Conservation (phyloP, 2,113 vertebrate species). For the Mirounga angustirostris region DNA sequence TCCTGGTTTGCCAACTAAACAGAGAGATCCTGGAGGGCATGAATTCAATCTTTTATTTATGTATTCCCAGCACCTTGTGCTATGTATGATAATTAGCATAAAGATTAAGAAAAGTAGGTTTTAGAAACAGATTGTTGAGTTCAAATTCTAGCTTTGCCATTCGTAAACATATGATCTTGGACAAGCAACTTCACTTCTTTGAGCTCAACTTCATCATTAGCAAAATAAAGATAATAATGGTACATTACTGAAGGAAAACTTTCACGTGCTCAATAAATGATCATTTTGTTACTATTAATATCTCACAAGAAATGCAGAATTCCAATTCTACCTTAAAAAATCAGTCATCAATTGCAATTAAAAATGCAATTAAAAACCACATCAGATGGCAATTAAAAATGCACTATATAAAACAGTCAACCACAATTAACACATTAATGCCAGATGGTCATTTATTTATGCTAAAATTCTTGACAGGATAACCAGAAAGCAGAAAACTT, state of each 20-base stretch:
- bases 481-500: conserved; percentile 10
- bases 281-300: neutral
- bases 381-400: neutral
- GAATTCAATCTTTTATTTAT: neutral
- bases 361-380: neutral
- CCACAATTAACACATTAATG: neutral
- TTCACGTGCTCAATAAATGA: neutral
- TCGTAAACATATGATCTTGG: neutral
- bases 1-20: neutral
- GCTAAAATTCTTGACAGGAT: conserved; percentile 36
- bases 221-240: neutral
- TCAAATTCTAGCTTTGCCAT: neutral
- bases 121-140: neutral
- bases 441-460: neutral
- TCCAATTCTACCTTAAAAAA: conserved; percentile 5
- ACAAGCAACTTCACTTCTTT: neutral
- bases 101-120: conserved; percentile 11
- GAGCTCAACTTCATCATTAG: neutral
- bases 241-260: neutral
- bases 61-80: neutral
- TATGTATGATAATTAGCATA: neutral
- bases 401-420: neutral
- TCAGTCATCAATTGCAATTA: neutral
- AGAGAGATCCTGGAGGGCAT: neutral
- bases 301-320: neutral